Conservation (phyloP, 2,888 invertebrate genomes). For the Lysandra coridon region DNA sequence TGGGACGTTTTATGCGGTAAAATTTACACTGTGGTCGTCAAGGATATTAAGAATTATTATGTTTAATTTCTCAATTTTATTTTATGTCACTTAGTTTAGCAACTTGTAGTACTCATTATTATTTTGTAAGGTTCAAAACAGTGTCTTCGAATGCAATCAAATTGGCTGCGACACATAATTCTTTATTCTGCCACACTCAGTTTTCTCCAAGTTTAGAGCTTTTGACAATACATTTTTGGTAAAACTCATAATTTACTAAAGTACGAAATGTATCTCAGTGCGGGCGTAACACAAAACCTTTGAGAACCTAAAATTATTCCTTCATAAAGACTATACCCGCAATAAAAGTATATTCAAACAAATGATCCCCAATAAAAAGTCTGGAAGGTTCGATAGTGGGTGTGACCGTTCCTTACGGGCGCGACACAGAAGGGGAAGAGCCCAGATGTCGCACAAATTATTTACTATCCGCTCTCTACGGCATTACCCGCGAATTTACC, state of each 20-base stretch:
- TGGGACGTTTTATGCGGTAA: neutral
- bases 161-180: too few relatives aligned
- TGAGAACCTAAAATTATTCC: neutral
- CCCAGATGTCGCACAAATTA: conserved; percentile 78
- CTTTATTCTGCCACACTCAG: too few relatives aligned
- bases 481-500: conserved; percentile 38
- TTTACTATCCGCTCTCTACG: conserved; percentile 58
- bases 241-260: neutral
- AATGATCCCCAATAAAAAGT: conserved; percentile 28
- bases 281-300: neutral
- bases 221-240: neutral
- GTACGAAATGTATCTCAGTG: too few relatives aligned
- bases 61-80: neutral
- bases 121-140: too few relatives aligned
- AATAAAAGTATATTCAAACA: conserved; percentile 6
- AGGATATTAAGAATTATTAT: neutral
- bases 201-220: too few relatives aligned
- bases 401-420: conserved; percentile 64
- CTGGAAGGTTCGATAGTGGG: conserved; percentile 62
- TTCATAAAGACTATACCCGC: neutral
- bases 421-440: conserved; percentile 71
- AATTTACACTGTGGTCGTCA: neutral
- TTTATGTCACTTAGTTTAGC: too few relatives aligned
- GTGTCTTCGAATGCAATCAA: too few relatives aligned
- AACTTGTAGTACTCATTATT: too few relatives aligned